Evolutionary conservation across 2,797 vertebrate species (phyloP), one percentile per base, ranked within the genome.

Genomic region (Chelidonichthys spinosus): DNA sequence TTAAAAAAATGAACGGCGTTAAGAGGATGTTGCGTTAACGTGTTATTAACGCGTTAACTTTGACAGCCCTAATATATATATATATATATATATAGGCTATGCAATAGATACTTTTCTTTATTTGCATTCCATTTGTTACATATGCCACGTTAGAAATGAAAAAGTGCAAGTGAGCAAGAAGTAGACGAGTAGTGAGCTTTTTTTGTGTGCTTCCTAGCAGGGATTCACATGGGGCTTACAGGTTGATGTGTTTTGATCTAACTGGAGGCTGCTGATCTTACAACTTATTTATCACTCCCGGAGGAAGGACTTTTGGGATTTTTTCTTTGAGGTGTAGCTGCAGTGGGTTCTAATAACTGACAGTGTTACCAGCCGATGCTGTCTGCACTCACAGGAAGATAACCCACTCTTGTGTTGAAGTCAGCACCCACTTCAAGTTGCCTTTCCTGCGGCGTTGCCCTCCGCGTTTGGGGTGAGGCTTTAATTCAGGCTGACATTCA

Each of bases 211-310:
- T 42, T 17, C 68, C 37, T 69, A 46, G 76, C 56, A 47, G 54
- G 5, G 71, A 74, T 49, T 50, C 82, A 63, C 79, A 69, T 3
- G 37, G 64, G 54, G 80, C 54, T 70, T 47, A 36, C 69, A 72
- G 72, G 65, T 55, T 54, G 72, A 69, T 67, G 67, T 11, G 59
- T 78, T 87, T 78, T 86, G 79, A 83, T 90, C 79, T 62, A 66
- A 76, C 77, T 53, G 36, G 63, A 74, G 62, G 72, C 79, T 86
- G 79, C 82, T 80, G 77, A 86, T 87, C 71, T 62, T 70, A 85
- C 79, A 83, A 74, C 70, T 68, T 75, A 82, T 89, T 78, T 76
- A 84, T 78, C 76, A 11, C 49, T 72, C 82, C 72, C 79, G 2
- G 39, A 70, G 67, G 85, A 76, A 65, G 58, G 13, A 44, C 77